Conservation (phyloP, 1,140 invertebrate species). For the Alviniconcha marisindica region DNA sequence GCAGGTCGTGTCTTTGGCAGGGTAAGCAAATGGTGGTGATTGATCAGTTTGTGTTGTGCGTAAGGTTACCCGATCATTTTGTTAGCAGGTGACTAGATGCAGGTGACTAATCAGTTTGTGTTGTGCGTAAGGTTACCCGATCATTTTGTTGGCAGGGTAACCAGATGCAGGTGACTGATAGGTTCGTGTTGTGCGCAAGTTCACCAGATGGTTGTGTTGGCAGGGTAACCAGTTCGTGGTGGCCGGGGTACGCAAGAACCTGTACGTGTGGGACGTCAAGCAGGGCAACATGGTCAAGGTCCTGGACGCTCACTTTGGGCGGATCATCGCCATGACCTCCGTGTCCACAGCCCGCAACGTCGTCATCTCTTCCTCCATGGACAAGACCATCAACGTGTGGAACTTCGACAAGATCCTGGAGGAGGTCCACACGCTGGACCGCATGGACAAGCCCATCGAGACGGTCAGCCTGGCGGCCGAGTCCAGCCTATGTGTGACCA, state of each 20-base stretch:
- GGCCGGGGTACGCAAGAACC: constrained; percentile 94
- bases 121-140: too few species aligned
- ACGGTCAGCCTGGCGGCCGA: constrained; percentile 80
- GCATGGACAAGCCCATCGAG: constrained; percentile 97
- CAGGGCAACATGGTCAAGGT: constrained; percentile 88
- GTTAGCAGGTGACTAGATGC: too few species aligned
- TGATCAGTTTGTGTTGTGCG: too few species aligned
- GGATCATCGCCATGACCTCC: constrained; percentile 92
- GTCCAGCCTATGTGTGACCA: constrained; percentile 68
- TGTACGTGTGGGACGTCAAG: constrained; percentile 94
- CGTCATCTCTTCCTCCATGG: constrained; percentile 96
- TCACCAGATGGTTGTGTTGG: too few species aligned
- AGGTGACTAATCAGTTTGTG: too few species aligned
- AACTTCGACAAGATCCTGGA: constrained; percentile 99
- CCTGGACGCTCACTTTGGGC: constrained; percentile 96
- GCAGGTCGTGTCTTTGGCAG: too few species aligned
- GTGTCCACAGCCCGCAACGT: constrained; percentile 92
- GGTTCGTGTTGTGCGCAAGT: too few species aligned
- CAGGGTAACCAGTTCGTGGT: constrained; percentile 90
- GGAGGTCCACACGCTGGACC: constrained; percentile 96
- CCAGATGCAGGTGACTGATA: too few species aligned
- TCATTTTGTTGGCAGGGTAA: too few species aligned
- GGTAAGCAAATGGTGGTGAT: too few species aligned
- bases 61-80: too few species aligned
- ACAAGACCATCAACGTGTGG: constrained; percentile 99